These are phyloP conservation scores for Clinocottus analis DNA, from an alignment of 2,113 vertebrate genomes.

Conservation along the genomic window DNA sequence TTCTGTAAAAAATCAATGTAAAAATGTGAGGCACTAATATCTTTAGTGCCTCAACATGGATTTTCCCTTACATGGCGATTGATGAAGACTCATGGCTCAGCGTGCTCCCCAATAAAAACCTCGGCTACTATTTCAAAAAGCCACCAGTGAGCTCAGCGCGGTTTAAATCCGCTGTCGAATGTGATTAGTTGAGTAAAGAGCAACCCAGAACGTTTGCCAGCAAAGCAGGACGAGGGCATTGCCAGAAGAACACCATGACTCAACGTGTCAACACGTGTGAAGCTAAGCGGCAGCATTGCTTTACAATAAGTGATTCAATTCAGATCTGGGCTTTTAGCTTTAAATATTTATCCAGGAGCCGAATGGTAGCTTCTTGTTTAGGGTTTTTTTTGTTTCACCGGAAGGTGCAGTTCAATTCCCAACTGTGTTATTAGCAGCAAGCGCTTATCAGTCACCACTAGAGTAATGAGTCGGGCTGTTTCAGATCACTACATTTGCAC, in stretches of 20 bases:
- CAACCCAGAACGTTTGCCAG: neutral
- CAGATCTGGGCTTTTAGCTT: conserved; percentile 19
- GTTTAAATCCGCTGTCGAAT: neutral
- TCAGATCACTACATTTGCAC: conserved; percentile 72
- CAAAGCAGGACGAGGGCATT: conserved; percentile 16
- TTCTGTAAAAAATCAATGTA: neutral
- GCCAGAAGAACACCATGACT: neutral
- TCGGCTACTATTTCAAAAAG: neutral
- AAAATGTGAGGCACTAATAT: neutral
- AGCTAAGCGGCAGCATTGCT: neutral
- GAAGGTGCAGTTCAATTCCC: conserved; percentile 60
- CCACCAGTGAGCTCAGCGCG: neutral
- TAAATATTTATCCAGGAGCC: conserved; percentile 59
- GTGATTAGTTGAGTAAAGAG: neutral
- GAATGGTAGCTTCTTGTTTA: conserved; percentile 23
- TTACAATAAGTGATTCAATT: neutral
- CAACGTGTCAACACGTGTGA: conserved; percentile 34
- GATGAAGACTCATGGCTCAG: neutral
- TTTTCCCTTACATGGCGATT: neutral
- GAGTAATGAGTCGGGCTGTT: conserved; percentile 77
- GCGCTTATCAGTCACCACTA: conserved; percentile 77
- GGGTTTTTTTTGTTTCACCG: neutral
- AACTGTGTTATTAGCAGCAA: conserved; percentile 74
- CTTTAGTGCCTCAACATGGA: neutral
- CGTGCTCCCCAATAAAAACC: conserved; percentile 6